Base-by-base conservation (phyloP, 2,113 vertebrate species). In the Cairina moschata region DNA sequence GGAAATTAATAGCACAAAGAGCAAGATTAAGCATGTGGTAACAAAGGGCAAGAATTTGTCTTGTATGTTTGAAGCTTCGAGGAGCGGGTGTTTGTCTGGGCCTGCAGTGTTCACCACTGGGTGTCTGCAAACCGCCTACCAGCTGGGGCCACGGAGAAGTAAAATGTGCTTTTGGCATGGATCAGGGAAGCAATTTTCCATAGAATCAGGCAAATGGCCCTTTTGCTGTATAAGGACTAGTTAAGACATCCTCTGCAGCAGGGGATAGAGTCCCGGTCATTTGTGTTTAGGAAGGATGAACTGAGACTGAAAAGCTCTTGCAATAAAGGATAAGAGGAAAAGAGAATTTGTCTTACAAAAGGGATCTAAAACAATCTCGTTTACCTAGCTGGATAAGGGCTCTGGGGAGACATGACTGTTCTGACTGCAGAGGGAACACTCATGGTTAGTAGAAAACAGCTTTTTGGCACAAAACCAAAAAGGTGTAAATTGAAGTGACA, bases 1-100 rank as follows among this genome's bases (percentile, higher is more conserved):
- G 16, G n/a, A 81, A 86, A 83, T 83, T 88, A 71, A 48, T 52
- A 68, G n/a, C 14, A 67, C 9, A 60, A 89, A 79, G 66, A 82
- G 34, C 7, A 67, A 75, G 67, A 87, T 38, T 4, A 75, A 52
- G 13, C 15, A 32, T 1, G 0, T 11, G 9, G 13, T 0, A 10
- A 56, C 20, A 74, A 56, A 42, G 50, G 38, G 28, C 46, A 71
- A 52, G 76, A 67, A 42, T 67, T 77, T 83, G 15, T 62, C 40
- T 74, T 58, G 20, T 31, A 3, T n/a, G 38, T 46, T 73, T 87
- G 83, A 89, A 92, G 29, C 31, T 75, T 32, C 36, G 60, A 54
- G 78, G 52, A 80, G n/a, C 9, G 15, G 22, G 18, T 9, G 46
- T 5, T 46, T 86, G 46, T 17, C 36, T 77, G 83, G 52, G n/a